Evolutionary conservation across 37 sponge, comb jelly and placozoan genomes (phyloP).

Genomic region (Mnemiopsis leidyi): DNA sequence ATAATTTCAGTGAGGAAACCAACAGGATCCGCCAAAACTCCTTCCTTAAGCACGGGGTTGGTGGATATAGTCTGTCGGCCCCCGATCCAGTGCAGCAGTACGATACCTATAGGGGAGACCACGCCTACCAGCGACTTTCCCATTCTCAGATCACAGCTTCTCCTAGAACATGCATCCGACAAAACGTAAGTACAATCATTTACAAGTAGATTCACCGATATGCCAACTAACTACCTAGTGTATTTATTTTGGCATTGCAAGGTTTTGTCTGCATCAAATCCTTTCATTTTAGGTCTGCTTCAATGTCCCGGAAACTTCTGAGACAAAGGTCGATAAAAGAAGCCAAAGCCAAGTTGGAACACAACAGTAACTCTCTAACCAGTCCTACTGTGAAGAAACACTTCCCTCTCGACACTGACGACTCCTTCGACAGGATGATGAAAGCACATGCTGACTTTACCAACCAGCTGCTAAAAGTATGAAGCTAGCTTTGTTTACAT

Average conservation of each 20-base stretch:
- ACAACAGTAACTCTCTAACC: neutral
- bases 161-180: neutral
- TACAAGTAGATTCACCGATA: no score
- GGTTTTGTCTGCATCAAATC: no score
- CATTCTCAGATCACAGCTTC: neutral
- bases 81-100: neutral
- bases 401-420: neutral
- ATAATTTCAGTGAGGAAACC: neutral
- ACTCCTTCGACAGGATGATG: conserved; percentile 1
- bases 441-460: conserved; percentile 51
- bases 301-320: conserved; percentile 4
- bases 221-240: no score
- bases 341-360: conserved; percentile 2
- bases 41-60: neutral
- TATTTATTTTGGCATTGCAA: no score
- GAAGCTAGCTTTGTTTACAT: no score
- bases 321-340: conserved; percentile 8
- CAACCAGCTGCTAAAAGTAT: conserved; percentile 28
- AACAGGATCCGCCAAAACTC: neutral
- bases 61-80: neutral
- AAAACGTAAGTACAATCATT: neutral
- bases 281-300: neutral
- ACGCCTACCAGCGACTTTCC: neutral
- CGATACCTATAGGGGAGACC: neutral
- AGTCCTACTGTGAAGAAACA: neutral